Conservation (phyloP, 2,113 vertebrate genomes). For the Egretta garzetta region DNA sequence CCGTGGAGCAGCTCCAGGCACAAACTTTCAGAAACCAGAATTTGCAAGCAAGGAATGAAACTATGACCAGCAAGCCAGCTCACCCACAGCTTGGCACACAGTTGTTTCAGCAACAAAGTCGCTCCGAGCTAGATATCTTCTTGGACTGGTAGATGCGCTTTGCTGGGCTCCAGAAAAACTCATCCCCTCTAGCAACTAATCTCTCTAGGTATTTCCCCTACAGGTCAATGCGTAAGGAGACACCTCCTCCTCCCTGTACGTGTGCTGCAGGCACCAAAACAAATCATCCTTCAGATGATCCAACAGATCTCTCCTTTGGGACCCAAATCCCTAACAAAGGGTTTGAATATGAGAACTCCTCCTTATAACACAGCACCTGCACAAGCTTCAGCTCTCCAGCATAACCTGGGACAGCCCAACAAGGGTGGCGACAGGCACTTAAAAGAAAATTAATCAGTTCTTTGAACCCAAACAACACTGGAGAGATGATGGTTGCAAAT, state of each 20-base stretch:
- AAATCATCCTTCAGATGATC: background rate
- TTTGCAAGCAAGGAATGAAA: background rate
- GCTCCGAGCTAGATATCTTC: background rate
- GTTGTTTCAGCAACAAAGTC: background rate
- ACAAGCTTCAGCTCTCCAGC: background rate
- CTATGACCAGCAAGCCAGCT: background rate
- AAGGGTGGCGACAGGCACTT: background rate
- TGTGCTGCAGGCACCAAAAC: background rate
- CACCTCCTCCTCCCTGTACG: background rate
- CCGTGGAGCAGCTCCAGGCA: background rate
- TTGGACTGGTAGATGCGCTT: background rate
- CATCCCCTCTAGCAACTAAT: background rate
- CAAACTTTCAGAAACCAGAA: background rate
- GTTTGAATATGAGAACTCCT: background rate
- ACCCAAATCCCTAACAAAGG: background rate
- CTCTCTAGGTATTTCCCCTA: background rate
- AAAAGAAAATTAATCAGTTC: background rate
- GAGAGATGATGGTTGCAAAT: background rate
- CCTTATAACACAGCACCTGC: background rate
- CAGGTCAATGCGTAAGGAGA: rapidly evolving
- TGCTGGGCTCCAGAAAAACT: background rate
- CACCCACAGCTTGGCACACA: background rate
- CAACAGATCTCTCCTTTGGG: background rate
- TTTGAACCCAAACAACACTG: background rate
- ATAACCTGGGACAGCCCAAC: background rate